Conservation (phyloP, 2,888 invertebrate species). For the Lomographa bimaculata region DNA sequence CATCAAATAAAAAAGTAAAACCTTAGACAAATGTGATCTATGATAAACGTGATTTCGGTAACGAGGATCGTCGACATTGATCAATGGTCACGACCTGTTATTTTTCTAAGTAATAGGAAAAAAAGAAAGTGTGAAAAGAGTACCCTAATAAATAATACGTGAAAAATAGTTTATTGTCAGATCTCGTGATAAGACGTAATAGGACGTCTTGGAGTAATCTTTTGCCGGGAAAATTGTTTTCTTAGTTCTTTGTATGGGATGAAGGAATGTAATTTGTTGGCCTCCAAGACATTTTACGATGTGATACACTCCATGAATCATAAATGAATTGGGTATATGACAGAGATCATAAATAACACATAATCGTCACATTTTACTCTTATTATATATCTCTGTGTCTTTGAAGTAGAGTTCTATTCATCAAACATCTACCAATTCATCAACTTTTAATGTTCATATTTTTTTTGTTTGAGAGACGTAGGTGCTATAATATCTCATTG, state of each 20-base stretch:
- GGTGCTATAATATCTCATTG: too few relatives aligned
- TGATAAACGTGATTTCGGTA: conserved; percentile 81
- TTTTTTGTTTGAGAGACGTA: too few relatives aligned
- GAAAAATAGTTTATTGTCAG: conserved; percentile 78
- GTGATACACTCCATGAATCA: conserved; percentile 35
- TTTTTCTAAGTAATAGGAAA: conserved; percentile 68
- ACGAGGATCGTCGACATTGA: conserved; percentile 69
- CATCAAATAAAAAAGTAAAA: conserved; percentile 52
- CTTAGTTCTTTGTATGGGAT: conserved; percentile 58
- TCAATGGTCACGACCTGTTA: conserved; percentile 67
- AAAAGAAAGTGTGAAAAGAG: conserved; percentile 62
- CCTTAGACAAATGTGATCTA: conserved; percentile 81
- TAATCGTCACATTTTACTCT: background rate
- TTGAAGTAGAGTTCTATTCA: too few relatives aligned
- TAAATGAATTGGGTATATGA: background rate
- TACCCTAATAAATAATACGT: conserved; percentile 71
- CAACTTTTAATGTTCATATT: background rate
- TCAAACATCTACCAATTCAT: conserved; percentile 1
- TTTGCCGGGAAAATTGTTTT: conserved; percentile 69
- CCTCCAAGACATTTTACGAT: conserved; percentile 11
- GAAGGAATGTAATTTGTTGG: conserved; percentile 52
- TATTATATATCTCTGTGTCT: conserved; percentile 1
- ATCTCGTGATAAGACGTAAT: conserved; percentile 79
- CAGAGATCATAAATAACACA: background rate
- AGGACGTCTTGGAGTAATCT: conserved; percentile 57